Base-by-base conservation (phyloP, 2,888 invertebrate genomes). In the Fissipunctia ypsillon region DNA sequence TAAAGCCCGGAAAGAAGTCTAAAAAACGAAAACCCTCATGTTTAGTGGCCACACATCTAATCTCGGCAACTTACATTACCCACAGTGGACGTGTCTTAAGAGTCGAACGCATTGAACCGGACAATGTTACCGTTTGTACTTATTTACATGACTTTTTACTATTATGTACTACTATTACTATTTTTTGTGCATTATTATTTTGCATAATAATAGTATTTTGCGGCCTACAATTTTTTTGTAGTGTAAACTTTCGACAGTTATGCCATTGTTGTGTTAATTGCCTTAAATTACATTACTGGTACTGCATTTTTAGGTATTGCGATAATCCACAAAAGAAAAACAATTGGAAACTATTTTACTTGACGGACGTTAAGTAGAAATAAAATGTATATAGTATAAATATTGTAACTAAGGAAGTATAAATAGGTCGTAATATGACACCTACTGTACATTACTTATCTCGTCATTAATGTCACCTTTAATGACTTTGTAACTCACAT, bases 51-150 rank as follows among this genome's bases (percentile, higher is more conserved):
- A 64, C 85, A 76, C 78, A 69, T 87, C 87, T 92, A 94, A 95
- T 95, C 95, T 94, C 87, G 80, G 88, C 93, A 93, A 94, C 92
- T 94, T 93, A 94, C 92, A 94, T 94, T 95, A 93, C 91, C 91
- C 90, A 91, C 93, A 92, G 92, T 90, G 93, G 92, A 94, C 95
- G 94, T 94, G 94, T 94, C 93, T 95, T 91, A 92, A 93, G 94
- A 94, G 89, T 91, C 89, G 85, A 88, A 93, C 92, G 94, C 95
- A 94, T 81, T 94, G 93, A 93, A 94, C 93, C 91, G 93, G 89
- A 90, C 91, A 93, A 94, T 92, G 92, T 93, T 93, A 94, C 93
- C 93, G 94, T 94, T 94, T 94, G 93, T 91, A 91, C 88, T 90
- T 89, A 89, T 90, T 90, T 86, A 86, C 85, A 85, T 79, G 73